Base-by-base conservation (phyloP, 1,140 invertebrate species). In the Lasaia peninsularis region DNA sequence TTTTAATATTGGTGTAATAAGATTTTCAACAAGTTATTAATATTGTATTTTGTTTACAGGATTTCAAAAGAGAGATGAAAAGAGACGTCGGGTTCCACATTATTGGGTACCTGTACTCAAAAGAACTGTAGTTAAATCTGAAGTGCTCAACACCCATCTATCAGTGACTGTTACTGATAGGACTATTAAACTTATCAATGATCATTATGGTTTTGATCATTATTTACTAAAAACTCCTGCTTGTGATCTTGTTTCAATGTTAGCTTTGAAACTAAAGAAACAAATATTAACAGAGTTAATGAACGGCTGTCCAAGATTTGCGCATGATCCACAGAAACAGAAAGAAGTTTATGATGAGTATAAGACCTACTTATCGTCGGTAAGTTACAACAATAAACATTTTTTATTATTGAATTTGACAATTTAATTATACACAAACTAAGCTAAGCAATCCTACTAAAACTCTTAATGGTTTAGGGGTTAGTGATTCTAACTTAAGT, bases 141-240 rank as follows among this genome's bases (percentile, higher is more conserved):
- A 99, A 91, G 94, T 99, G 52, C 89, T 99, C 9, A 93, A 99
- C 78, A 94, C 94, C 69, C 93, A 97, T 77, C 93, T 99, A 69
- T 92, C 92, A 14, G 91, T 97, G 0, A 90, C 92, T 12, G 93
- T 98, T 0, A 99, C 98, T 11, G 86, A 93, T 48, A 89, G 97
- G 65, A 93, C 97, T 2, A 85, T 98, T 21, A 86, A 92, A 69
- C 90, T 98, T 50, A 98, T 99, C 62, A 95, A 98, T 90, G 92
- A 97, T 60, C 91, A 95, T 73, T 95, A 95, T 91, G 98, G 98
- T 20, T 96, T 99, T 71, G 98, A 99, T 90, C 92, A 95, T 85
- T 99, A 99, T 90, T 90, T 99, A 65, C 90, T 99, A 3, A 94
- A 97, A 93, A 98, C 96, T 48, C 92, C 92, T 62, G 96, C 97